A percentile compares a stretch with the other conserved stretches of the same genome.
Evolutionary conservation across 2,113 vertebrate species (phyloP).

Genomic region (Eurystomus gularis): DNA sequence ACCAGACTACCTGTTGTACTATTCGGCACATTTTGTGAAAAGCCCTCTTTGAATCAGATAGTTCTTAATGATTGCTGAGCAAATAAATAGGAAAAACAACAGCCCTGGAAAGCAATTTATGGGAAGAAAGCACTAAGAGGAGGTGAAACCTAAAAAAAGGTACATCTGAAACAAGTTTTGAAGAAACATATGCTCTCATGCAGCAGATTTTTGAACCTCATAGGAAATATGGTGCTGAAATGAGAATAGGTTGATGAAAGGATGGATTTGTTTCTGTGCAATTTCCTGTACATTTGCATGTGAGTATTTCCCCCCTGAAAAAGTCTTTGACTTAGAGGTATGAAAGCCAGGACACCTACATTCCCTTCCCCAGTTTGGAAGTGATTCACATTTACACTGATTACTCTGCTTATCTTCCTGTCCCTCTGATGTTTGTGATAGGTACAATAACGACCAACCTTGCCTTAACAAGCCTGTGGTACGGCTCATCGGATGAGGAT

Average conservation of each 20-base stretch:
- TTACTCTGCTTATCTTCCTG: not conserved
- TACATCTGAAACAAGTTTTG: conserved; percentile 60
- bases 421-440: not conserved
- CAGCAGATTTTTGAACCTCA: conserved; percentile 62
- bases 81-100: conserved; percentile 45
- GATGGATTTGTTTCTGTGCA: conserved; percentile 38
- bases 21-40: not conserved
- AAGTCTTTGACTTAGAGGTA: not conserved
- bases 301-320: not conserved
- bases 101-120: conserved; percentile 25
- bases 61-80: conserved; percentile 11
- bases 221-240: conserved; percentile 58
- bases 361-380: not conserved
- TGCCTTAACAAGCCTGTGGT: not conserved
- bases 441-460: not conserved
- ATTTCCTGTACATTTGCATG: conserved; percentile 45
- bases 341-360: not conserved
- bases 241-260: conserved; percentile 56
- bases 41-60: not conserved
- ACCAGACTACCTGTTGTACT: not conserved
- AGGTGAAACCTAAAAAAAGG: conserved; percentile 60
- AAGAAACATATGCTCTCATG: conserved; percentile 63
- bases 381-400: not conserved
- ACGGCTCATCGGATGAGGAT: not conserved
- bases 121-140: conserved; percentile 32